Evolutionary conservation across 2,888 invertebrate genomes (phyloP), one percentile per base, ranked within the genome.

Genomic region (Ichneumoninae sp.): DNA sequence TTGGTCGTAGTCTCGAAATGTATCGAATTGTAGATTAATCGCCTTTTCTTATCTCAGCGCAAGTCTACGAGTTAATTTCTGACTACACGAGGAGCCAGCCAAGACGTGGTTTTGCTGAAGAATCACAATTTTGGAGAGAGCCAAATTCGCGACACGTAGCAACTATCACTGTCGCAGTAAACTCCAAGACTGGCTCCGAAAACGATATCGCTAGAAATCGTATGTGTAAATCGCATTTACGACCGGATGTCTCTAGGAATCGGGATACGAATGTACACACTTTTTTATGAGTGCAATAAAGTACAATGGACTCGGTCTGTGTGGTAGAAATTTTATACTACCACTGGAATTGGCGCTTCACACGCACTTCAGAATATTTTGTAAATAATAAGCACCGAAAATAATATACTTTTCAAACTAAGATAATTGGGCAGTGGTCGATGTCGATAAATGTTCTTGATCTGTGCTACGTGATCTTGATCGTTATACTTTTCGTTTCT

Each of bases 21-120:
- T 19, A 50, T 65, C 68, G 13, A 30, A 22, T 70, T 47, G n/a
- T 68, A 33, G 36, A 76, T 10, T 16, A 47, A 72, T 6, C 7
- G 22, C 22, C 47, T 70, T 60, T 50, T 22, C 66, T 47, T 16
- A 68, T 70, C 16, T 16, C 88, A 94, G 94, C 62, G 81, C 88
- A 47, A 90, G 90, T n/a, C 84, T 91, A 50, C 90, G 93, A 62
- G 93, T 94, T 5, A 95, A 95, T 90, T 95, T 95, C 94, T 95
- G 95, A 95, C 95, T 94, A 90, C 91, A 94, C 90, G 94, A 94
- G 90, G 93, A 94, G 91, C 93, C 94, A 88, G 94, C 94, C 86
- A 94, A 93, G 89, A 95, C 95, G 84, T 95, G 95, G 94, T 95
- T 94, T 91, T 95, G 95, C 92, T 95, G 89, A 93, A 85, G 80